Evolutionary conservation across 1,140 invertebrate genomes (phyloP).

Genomic region (Lasaia peninsularis): DNA sequence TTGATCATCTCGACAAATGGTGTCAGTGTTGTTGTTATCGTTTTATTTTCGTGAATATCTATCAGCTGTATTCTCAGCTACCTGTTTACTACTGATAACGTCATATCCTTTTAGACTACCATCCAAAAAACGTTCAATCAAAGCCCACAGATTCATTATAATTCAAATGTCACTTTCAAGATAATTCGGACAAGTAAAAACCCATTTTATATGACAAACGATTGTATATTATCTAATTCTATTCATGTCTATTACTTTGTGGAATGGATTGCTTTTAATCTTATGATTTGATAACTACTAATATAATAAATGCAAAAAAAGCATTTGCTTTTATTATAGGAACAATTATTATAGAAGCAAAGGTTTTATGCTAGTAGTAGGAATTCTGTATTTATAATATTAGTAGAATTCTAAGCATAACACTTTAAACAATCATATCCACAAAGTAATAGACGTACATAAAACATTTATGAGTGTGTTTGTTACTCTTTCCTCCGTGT

Average conservation of each 20-base stretch:
- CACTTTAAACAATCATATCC: too few species aligned
- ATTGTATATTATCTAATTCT: conserved; percentile 15
- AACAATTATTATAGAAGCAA: too few species aligned
- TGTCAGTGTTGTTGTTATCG: neutral
- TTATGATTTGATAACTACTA: too few species aligned
- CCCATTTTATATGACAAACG: conserved; percentile 26
- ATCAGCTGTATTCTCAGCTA: conserved; percentile 6
- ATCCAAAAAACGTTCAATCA: conserved; percentile 14
- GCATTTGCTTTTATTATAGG: too few species aligned
- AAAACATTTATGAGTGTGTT: too few species aligned
- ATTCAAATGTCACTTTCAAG: conserved; percentile 19
- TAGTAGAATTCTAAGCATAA: too few species aligned
- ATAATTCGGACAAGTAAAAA: conserved; percentile 22
- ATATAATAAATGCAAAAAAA: too few species aligned
- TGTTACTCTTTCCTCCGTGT: too few species aligned
- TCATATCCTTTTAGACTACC: conserved; percentile 10
- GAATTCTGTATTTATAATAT: too few species aligned
- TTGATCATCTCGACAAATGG: neutral
- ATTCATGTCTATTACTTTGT: conserved; percentile 2
- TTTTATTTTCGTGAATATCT: conserved; percentile 3
- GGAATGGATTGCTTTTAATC: too few species aligned
- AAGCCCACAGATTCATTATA: conserved; percentile 13
- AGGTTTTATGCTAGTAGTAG: too few species aligned
- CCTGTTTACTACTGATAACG: conserved; percentile 8
- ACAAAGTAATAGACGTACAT: too few species aligned